Base-by-base conservation (phyloP, 2,888 invertebrate genomes). In the Heterodera filipjevi region DNA sequence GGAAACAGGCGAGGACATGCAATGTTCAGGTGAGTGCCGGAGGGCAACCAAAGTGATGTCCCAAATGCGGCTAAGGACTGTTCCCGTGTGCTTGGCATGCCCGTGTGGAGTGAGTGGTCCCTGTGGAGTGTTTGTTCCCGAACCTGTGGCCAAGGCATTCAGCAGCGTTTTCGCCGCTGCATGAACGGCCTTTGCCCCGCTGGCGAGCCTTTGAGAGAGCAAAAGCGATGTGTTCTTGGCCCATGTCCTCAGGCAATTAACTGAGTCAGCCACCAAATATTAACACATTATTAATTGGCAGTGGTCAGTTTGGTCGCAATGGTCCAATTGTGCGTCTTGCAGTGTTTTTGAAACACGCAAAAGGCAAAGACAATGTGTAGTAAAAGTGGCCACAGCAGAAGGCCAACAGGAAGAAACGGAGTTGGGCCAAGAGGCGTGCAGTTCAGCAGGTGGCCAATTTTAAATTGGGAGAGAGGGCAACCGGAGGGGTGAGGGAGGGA, bases 261-360 rank as follows among this genome's bases (percentile, higher is more conserved):
- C 59, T 53, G n/a, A n/a, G n/a, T 10, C 39, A 39, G 12, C 6
- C 39, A 12, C 6, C 39, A 39, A 6, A 39, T 12, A 39, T 10
- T 6, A 3, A 39, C 39, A 39, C 39, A 39, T 10, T 3, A 27
- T 74, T 77, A 2, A 35, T n/a, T 32, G 71, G 27, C 71, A 76
- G 35, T 85, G 84, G 82, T 78, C 81, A 30, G 75, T 80, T 16
- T 93, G 93, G 93, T 92, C 92, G 16, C 92, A 92, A 6, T 93
- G 93, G 93, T 92, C 92, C 0, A 59, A 78, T n/a, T 87, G 87
- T 68, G 83, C 84, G 74, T 81, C 82, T 35, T 81, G 81, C 66
- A 76, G 49, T 79, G 53, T 80, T 16, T 77, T 74, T 49, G 84
- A 82, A 53, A 77, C 80, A 22, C 68, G 81, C 44, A 74, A 64